Base-by-base conservation (phyloP, 2,113 vertebrate genomes). In the Percopsis transmontana region DNA sequence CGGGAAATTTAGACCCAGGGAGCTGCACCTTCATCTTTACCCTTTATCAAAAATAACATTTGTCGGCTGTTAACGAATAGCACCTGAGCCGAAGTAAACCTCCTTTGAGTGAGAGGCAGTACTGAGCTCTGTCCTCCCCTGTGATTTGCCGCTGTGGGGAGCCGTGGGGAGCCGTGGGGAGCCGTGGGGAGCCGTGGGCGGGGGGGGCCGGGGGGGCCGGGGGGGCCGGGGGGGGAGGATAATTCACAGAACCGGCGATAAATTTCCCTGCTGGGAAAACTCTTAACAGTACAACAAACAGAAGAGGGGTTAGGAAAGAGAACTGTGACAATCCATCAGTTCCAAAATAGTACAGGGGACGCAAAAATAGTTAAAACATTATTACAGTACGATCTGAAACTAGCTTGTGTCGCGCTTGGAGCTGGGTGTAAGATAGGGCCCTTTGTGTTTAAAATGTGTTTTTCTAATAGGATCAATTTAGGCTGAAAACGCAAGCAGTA, bases 131-230 rank as follows among this genome's bases (percentile, higher is more conserved):
- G 68, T 78, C 78, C 76, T 87, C 80, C 80, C 81, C 82, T 87
- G 83, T 84, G 85, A 90, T 88, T 90, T 88, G 68, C 74, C 77
- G 65, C 86, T 77, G 87, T 67, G 68, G 72, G 53, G 76, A 61
- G 63, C 12, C 12, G 53, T 5, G 13, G 20, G 8, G 3, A 21
- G 10, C 23, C 14, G 15, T 5, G 40, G 5, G 40, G 40, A 41
- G 40, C 40, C 40, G 5, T n/a, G 47, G 15, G 10, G 47, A 18
- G 45, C 16, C 14, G 47, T 7, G 16, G 2, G 47, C 56, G 71
- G 68, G 69, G 76, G 50, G 72, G 62, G 63, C 5, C 70, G 72
- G 73, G 71, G 70, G 76, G 62, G 53, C 58, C 13, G 65, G 66
- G 66, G 57, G 52, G 66, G 68, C 56, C 67, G 9, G 41, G 62